Evolutionary conservation across 2,113 vertebrate genomes (phyloP), one percentile per base, ranked within the genome.

Genomic region (Urocynchramus pylzowi): DNA sequence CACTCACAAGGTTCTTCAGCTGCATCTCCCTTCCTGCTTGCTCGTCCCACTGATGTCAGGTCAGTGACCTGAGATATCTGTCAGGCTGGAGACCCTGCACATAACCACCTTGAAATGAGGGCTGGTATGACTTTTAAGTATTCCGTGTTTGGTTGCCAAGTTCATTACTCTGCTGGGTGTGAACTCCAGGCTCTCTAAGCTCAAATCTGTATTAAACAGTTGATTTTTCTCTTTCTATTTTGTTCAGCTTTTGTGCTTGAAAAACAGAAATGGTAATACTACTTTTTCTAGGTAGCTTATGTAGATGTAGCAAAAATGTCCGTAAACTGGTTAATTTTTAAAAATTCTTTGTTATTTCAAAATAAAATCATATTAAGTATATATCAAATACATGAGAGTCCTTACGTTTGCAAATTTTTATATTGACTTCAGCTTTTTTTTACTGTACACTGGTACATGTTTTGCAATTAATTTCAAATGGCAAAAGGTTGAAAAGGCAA

Each of bases 351-450:
- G 10, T 64, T 92, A 71, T 69, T 87, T 75, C 57, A 84, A 63
- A 95, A 74, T 30, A 67, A 93, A 93, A 77, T 59, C 1, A 0
- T 57, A 50, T 42, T n/a, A 90, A 87, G 41, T 47, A 63, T 65
- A 5, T 93, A 61, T 85, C 63, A 74, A 87, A 50, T 73, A 31
- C 26, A 4, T n/a, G 19, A 50, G 6, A 19, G 44, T 69, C 54
- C 78, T 95, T 87, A 77, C 0, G 0, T 69, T 35, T 65, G 82
- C 89, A 56, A 49, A n/a, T 85, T 85, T 95, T 95, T 96, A 17
- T 86, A 70, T 69, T 69, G 57, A 85, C 67, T 80, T 96, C 67
- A 95, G 90, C 87, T 70, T 90, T 95, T 90, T 95, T 97, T 96
- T 86, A 35, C 45, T 45, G 21, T 42, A 35, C 14, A 26, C 18